These are phyloP conservation scores for Xestia rhomboidea DNA, from an alignment of 2,888 invertebrate species.

Conservation along the genomic window DNA sequence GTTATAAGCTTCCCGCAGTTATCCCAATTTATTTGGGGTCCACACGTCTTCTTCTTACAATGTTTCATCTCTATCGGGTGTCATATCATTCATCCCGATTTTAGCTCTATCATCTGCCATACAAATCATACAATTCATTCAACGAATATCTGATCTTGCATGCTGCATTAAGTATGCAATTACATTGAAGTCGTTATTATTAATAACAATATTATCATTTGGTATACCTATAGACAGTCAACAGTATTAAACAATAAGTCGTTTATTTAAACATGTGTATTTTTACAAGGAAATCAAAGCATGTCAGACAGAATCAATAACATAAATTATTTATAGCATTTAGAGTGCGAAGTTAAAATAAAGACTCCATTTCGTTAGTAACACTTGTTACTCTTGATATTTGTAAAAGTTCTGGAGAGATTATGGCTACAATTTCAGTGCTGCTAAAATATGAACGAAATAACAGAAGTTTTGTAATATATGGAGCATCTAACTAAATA, in stretches of 20 bases:
- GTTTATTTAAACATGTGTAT: conserved; percentile 2
- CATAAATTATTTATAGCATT: conserved; percentile 12
- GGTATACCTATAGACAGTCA: not conserved
- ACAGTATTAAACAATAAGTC: not conserved
- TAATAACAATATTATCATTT: not conserved
- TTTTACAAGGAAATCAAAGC: conserved; percentile 17
- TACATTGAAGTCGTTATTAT: not conserved
- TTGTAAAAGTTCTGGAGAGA: not conserved
- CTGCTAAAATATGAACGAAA: not conserved
- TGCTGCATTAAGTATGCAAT: not conserved
- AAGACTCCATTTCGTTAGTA: not conserved
- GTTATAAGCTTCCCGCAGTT: not conserved
- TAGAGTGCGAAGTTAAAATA: not conserved
- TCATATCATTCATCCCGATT: not conserved
- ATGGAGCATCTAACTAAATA: not conserved
- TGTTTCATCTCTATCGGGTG: not conserved
- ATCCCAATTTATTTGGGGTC: not conserved
- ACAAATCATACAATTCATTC: not conserved
- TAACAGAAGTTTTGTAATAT: not conserved
- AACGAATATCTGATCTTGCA: not conserved
- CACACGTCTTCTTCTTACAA: not conserved
- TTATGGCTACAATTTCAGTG: not conserved
- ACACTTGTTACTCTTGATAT: not conserved
- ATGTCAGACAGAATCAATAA: conserved; percentile 3
- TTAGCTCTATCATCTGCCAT: not conserved